phyloP scores from a whole-genome alignment of 2,113 vertebrate genomes.

The Acrocephalus arundinaceus region DNA sequence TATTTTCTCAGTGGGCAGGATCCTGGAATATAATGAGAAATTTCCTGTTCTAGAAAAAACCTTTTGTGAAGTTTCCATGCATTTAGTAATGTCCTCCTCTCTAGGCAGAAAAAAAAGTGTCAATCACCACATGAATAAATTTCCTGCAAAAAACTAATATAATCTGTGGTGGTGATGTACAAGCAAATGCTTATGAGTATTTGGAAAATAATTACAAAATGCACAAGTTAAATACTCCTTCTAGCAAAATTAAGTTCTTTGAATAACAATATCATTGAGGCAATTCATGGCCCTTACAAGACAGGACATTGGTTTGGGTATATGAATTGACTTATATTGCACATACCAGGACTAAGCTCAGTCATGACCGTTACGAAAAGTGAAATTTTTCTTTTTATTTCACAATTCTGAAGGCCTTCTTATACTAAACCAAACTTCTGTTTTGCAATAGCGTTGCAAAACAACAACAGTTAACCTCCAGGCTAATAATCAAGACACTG shows the following conservation, averaged over 20 bases:
- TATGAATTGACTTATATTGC: neutral
- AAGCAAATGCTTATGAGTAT: neutral
- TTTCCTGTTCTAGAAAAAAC: neutral
- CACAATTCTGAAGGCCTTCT: neutral
- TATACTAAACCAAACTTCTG: neutral
- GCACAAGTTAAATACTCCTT: neutral
- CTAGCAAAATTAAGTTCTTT: neutral
- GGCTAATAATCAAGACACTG: neutral
- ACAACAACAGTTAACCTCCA: neutral
- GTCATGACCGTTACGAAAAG: fast-evolving
- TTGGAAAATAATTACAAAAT: neutral
- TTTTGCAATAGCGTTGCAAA: neutral
- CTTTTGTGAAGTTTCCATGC: neutral
- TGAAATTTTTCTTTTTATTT: neutral
- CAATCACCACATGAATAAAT: neutral
- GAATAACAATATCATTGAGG: neutral
- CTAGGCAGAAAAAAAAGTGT: neutral
- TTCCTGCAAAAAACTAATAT: neutral
- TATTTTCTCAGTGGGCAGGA: neutral
- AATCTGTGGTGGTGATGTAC: neutral
- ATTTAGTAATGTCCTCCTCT: neutral
- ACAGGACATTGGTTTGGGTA: neutral
- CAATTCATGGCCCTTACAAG: neutral
- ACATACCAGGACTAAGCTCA: neutral
- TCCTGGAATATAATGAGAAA: neutral